Evolutionary conservation across 2,888 invertebrate species (phyloP).

Genomic region (Meta bourneti): DNA sequence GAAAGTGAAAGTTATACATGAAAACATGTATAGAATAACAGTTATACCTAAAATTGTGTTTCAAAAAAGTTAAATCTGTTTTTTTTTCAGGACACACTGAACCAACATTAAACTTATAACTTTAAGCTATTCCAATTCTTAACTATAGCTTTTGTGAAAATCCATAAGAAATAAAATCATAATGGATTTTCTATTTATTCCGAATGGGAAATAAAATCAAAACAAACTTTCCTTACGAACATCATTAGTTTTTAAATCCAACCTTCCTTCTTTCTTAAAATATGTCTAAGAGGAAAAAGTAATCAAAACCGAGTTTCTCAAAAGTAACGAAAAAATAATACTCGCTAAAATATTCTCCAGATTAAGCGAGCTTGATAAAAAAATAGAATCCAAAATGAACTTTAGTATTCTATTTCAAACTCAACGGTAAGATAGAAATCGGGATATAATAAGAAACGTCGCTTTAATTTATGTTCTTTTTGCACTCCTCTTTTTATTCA

Average conservation of each 20-base stretch:
- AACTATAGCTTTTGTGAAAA: neutral
- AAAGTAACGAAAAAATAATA: neutral
- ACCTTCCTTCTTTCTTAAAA: neutral
- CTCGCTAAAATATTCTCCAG: neutral
- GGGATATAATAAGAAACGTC: neutral
- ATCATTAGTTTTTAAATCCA: neutral
- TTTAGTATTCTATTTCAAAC: neutral
- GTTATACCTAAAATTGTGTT: neutral
- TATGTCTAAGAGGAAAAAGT: neutral
- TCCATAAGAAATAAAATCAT: neutral
- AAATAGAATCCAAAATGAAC: neutral
- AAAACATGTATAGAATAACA: too few species aligned
- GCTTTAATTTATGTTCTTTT: neutral
- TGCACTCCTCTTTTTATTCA: neutral
- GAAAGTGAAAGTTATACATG: too few species aligned
- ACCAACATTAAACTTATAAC: neutral
- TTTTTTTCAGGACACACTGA: neutral
- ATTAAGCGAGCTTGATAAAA: neutral
- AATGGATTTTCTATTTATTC: neutral
- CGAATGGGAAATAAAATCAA: neutral
- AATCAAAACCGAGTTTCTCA: neutral
- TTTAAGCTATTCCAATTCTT: neutral
- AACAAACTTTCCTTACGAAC: neutral
- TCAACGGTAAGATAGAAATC: neutral
- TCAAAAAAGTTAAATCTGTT: neutral